phyloP scores from a whole-genome alignment of 2,888 invertebrate species.

The Lasioglossum morio region DNA sequence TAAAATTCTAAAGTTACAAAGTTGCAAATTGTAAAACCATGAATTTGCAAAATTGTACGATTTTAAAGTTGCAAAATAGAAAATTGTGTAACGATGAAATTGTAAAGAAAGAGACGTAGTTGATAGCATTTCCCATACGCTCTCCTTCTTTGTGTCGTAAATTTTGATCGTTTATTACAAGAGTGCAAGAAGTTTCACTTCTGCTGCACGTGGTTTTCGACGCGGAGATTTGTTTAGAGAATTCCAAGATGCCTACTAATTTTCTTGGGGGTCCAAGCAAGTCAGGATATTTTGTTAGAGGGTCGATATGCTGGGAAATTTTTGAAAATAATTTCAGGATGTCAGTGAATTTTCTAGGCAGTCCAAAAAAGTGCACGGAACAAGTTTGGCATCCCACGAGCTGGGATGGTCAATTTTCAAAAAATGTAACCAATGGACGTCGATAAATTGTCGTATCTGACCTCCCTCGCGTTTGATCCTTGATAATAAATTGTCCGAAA shows the following conservation, averaged over 20 bases:
- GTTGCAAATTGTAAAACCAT: no score
- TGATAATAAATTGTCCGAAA: background rate
- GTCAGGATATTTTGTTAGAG: background rate
- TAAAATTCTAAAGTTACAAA: no score
- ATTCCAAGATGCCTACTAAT: background rate
- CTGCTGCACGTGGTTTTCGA: no score
- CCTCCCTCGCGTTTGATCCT: background rate
- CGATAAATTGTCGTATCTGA: background rate
- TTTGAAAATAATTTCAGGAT: background rate
- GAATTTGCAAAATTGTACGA: no score
- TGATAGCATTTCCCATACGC: no score
- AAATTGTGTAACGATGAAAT: no score
- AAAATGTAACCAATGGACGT: background rate
- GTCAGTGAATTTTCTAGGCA: background rate
- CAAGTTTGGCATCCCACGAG: background rate
- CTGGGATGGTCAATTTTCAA: background rate
- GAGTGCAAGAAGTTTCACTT: no score
- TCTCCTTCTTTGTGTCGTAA: no score
- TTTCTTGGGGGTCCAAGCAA: background rate
- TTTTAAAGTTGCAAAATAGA: no score
- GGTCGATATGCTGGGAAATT: background rate
- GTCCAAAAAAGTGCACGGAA: background rate
- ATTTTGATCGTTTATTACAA: no score
- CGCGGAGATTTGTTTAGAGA: no score
- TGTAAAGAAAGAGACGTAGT: no score